Conservation (phyloP, 2,888 invertebrate species). For the Spodoptera picta region DNA sequence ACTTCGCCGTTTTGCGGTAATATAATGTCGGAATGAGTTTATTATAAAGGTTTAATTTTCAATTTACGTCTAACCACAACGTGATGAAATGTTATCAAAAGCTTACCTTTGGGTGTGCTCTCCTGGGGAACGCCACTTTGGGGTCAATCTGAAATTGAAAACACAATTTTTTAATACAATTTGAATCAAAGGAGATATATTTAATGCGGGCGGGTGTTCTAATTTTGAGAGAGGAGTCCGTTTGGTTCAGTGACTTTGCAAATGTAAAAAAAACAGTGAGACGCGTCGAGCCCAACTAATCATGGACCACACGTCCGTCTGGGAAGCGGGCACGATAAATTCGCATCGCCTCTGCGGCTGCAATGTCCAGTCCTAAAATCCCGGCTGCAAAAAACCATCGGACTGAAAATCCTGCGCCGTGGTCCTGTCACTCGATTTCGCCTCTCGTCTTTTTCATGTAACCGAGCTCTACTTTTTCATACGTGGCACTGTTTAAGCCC, state of each 20-base stretch:
- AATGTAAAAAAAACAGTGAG: slow-evolving; percentile 70
- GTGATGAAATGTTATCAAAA: slow-evolving; percentile 65
- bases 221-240: slow-evolving; percentile 31
- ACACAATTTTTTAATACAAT: slow-evolving; percentile 52
- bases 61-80: slow-evolving; percentile 70
- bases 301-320: slow-evolving; percentile 75
- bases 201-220: slow-evolving; percentile 24
- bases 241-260: slow-evolving; percentile 30
- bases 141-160: slow-evolving; percentile 97
- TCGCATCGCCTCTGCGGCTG: slow-evolving; percentile 77
- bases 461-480: slow-evolving; percentile 88
- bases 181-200: slow-evolving; percentile 41
- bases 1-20: slow-evolving; percentile 69
- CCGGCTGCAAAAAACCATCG: slow-evolving; percentile 83
- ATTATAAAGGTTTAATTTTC: slow-evolving; percentile 77
- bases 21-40: slow-evolving; percentile 77
- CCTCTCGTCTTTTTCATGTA: slow-evolving; percentile 88
- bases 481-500: slow-evolving; percentile 88
- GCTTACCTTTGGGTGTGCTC: slow-evolving; percentile 99
- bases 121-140: slow-evolving; percentile 99
- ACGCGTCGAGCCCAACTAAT: slow-evolving; percentile 76
- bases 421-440: slow-evolving; percentile 87
- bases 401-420: slow-evolving; percentile 84
- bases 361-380: slow-evolving; percentile 80
- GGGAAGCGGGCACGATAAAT: slow-evolving; percentile 79